These are phyloP conservation scores for Tupiocoris notatus DNA, from an alignment of 2,888 invertebrate genomes.

Conservation along the genomic window DNA sequence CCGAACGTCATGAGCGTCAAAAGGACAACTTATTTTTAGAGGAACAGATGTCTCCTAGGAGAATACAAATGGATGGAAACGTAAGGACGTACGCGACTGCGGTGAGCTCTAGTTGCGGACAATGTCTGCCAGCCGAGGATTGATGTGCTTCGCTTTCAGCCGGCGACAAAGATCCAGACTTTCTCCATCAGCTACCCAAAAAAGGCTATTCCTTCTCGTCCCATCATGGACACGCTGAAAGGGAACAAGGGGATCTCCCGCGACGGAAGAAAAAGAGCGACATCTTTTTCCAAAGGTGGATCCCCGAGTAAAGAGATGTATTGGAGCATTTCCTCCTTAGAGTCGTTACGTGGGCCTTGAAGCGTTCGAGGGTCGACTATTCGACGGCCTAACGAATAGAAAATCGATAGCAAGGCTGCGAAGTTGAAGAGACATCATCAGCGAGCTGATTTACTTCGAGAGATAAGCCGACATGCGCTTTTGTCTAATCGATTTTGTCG, in stretches of 20 bases:
- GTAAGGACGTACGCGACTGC: background rate
- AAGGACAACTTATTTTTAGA: background rate
- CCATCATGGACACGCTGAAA: background rate
- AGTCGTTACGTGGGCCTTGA: background rate
- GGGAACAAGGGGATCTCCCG: background rate
- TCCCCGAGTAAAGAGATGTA: background rate
- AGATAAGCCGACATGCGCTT: background rate
- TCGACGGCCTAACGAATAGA: background rate
- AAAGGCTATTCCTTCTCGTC: background rate
- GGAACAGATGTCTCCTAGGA: background rate
- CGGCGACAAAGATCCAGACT: conserved; percentile 17
- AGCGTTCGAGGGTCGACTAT: background rate
- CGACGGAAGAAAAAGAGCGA: background rate
- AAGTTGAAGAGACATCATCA: background rate
- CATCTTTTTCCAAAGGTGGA: background rate
- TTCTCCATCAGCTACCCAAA: background rate
- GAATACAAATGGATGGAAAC: background rate
- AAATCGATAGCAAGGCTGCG: background rate
- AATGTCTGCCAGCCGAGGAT: conserved; percentile 16
- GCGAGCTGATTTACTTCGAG: background rate
- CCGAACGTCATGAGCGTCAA: no score
- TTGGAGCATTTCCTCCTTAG: background rate
- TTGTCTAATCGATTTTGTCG: background rate
- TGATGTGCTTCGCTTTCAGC: conserved; percentile 23
- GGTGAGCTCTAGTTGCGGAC: background rate